These are phyloP conservation scores for Trogon melanurus DNA, from an alignment of 2,113 vertebrate genomes.

Conservation along the genomic window DNA sequence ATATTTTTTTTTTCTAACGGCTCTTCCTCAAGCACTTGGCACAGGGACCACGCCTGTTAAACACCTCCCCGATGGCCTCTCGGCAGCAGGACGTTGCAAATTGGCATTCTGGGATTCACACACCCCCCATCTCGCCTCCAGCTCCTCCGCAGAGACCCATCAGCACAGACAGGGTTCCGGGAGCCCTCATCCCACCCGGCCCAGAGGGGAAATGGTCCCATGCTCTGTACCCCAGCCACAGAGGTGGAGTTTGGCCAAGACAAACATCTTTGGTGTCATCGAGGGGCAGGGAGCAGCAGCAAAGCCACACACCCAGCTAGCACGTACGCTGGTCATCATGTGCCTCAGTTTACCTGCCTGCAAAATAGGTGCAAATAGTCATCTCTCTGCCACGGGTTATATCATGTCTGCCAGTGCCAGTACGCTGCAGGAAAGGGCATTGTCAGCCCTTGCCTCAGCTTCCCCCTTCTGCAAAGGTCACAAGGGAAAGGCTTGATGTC, in stretches of 20 bases:
- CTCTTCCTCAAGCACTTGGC: accelerated
- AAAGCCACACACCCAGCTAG: accelerated
- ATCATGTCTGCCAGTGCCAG: neutral
- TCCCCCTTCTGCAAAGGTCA: accelerated
- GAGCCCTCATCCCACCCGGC: accelerated
- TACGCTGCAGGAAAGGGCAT: neutral
- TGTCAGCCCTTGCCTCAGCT: neutral
- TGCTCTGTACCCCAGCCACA: accelerated
- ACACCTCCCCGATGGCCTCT: neutral
- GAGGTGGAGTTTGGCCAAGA: neutral
- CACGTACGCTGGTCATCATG: accelerated
- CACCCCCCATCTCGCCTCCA: accelerated
- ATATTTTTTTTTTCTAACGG: neutral
- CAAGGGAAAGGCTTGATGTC: accelerated
- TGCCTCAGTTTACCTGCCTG: neutral
- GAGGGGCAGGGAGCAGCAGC: neutral
- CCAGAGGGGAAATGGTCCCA: accelerated
- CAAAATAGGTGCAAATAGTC: neutral
- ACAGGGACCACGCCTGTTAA: neutral
- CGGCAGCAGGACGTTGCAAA: accelerated
- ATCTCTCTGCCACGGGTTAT: neutral
- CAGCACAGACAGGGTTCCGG: accelerated
- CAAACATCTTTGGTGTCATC: accelerated
- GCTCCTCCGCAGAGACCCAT: neutral
- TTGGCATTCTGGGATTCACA: neutral